phyloP scores from a whole-genome alignment of 2,797 vertebrate species.

The Artibeus jamaicensis region DNA sequence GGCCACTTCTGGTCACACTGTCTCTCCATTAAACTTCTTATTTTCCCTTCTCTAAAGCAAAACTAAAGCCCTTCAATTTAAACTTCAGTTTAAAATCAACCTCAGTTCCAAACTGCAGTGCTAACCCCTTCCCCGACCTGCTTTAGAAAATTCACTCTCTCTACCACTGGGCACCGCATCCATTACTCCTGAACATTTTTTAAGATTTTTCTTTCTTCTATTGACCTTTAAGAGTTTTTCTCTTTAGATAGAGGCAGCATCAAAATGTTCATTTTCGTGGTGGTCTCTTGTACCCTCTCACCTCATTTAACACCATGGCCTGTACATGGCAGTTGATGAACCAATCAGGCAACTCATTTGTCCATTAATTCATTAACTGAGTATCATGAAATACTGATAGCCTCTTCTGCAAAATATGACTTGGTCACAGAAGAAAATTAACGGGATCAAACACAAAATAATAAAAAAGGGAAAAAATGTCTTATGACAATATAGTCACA shows the following conservation, averaged over 20 bases:
- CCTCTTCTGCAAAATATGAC: neutral
- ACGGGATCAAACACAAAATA: neutral
- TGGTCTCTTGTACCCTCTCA: neutral
- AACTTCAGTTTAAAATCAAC: neutral
- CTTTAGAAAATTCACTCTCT: neutral
- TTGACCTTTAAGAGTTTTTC: neutral
- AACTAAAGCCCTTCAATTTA: neutral
- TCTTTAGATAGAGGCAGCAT: neutral
- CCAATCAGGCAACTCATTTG: neutral
- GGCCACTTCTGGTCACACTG: neutral
- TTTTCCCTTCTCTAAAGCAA: neutral
- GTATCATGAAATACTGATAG: neutral
- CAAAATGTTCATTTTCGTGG: neutral
- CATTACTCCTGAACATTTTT: neutral
- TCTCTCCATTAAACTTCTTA: neutral
- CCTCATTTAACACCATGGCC: neutral
- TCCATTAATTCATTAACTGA: neutral
- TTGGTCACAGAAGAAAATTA: neutral
- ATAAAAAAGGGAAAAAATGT: neutral
- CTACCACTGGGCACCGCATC: neutral
- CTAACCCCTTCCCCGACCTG: neutral
- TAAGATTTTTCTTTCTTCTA: neutral
- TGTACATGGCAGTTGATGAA: neutral
- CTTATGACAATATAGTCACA: neutral
- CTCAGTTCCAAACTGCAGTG: neutral